These are phyloP conservation scores for Diogma glabrata DNA, from an alignment of 2,888 invertebrate species.

Conservation along the genomic window DNA sequence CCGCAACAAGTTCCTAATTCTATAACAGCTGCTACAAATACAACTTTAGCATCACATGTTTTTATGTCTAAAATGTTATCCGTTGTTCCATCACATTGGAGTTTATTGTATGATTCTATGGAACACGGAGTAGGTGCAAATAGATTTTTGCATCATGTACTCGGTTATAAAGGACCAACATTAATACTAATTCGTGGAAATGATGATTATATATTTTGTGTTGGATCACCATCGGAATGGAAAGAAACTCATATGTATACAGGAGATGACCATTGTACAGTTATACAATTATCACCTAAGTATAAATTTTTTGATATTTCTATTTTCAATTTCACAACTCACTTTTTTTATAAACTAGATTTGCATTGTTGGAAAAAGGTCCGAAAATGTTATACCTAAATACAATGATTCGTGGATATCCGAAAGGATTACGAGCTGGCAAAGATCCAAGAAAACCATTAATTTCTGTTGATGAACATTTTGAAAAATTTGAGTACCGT, in stretches of 20 bases:
- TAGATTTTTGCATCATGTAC: conserved; percentile 77
- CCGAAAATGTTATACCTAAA: conserved; percentile 77
- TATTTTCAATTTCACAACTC: background rate
- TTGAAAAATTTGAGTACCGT: conserved; percentile 55
- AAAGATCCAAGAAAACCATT: conserved; percentile 65
- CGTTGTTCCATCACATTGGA: conserved; percentile 71
- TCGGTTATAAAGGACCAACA: conserved; percentile 51
- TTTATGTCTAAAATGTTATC: conserved; percentile 54
- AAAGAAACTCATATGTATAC: conserved; percentile 73
- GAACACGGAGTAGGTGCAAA: conserved; percentile 82
- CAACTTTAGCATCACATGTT: conserved; percentile 30
- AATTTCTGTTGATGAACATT: conserved; percentile 60
- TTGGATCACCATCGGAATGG: conserved; percentile 74
- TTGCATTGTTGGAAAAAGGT: conserved; percentile 47
- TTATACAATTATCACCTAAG: conserved; percentile 65
- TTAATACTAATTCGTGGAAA: conserved; percentile 46
- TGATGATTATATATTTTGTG: conserved; percentile 56
- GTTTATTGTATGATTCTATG: conserved; percentile 68
- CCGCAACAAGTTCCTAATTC: conserved; percentile 31
- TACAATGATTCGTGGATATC: conserved; percentile 70
- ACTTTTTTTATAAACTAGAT: conserved; percentile 29
- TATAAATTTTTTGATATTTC: conserved; percentile 32
- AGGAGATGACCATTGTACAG: conserved; percentile 67
- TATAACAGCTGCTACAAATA: conserved; percentile 24
- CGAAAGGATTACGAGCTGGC: conserved; percentile 72